Conservation (phyloP, 2,888 invertebrate species). For the Agrotis ipsilon region DNA sequence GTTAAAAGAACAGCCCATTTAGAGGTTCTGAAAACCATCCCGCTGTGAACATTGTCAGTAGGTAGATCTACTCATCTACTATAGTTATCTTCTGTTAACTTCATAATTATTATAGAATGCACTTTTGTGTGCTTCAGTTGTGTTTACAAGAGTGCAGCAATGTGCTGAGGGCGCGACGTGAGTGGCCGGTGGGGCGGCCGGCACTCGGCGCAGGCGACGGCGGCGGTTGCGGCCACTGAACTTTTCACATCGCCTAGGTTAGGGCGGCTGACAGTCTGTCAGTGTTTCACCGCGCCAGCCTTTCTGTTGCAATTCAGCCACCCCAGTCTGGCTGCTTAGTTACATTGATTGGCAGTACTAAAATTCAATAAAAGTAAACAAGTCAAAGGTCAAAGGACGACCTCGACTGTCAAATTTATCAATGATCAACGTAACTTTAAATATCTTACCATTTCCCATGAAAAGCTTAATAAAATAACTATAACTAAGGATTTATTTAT, state of each 20-base stretch:
- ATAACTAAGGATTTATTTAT: too few species aligned
- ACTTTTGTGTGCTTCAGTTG: not conserved
- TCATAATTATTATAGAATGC: not conserved
- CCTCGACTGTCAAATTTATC: not conserved
- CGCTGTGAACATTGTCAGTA: not conserved
- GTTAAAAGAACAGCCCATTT: constrained; percentile 21
- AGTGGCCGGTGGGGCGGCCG: constrained; percentile 20
- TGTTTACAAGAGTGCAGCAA: constrained; percentile 43
- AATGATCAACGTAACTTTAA: not conserved
- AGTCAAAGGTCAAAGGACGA: not conserved
- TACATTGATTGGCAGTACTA: not conserved
- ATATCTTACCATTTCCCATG: not conserved
- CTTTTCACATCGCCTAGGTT: constrained; percentile 51
- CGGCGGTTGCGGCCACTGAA: constrained; percentile 58
- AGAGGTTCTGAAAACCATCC: not conserved
- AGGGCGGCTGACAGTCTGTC: constrained; percentile 51
- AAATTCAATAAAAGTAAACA: constrained; percentile 6
- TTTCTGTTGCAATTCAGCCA: not conserved
- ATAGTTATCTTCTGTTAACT: constrained; percentile 11
- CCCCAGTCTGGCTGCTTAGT: not conserved
- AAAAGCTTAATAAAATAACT: not conserved
- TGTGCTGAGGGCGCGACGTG: constrained; percentile 5
- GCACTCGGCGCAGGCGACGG: constrained; percentile 23
- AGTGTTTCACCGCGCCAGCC: not conserved
- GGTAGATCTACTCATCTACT: not conserved